phyloP scores from a whole-genome alignment of 2,797 vertebrate genomes.

The Artibeus lituratus region DNA sequence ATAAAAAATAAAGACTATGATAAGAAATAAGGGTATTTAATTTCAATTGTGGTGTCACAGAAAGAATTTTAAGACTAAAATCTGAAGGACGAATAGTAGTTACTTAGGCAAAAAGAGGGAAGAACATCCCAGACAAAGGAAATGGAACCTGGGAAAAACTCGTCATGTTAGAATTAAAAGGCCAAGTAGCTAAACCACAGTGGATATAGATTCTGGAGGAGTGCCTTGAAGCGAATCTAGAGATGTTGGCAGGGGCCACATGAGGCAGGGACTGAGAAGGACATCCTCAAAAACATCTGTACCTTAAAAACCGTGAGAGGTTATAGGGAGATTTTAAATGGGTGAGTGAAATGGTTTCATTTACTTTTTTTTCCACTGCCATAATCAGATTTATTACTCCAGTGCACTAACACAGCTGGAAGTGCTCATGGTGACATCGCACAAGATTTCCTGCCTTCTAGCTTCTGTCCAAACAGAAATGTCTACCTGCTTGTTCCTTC shows the following conservation, averaged over 20 bases:
- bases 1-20: not conserved
- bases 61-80: slow-evolving; percentile 39
- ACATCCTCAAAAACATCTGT: not conserved
- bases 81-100: not conserved
- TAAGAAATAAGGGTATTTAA: not conserved
- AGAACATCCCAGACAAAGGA: not conserved
- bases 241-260: not conserved
- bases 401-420: slow-evolving; percentile 79
- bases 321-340: not conserved
- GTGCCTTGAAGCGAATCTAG: not conserved
- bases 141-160: not conserved
- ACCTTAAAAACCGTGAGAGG: not conserved
- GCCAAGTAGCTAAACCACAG: not conserved
- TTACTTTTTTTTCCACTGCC: slow-evolving; percentile 55
- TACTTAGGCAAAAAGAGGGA: not conserved
- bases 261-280: not conserved
- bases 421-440: slow-evolving; percentile 70
- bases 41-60: not conserved
- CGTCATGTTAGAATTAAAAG: not conserved
- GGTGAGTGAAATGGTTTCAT: not conserved
- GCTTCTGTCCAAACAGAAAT: not conserved
- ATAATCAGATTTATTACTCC: slow-evolving; percentile 81
- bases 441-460: slow-evolving; percentile 36
- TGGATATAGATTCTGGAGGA: not conserved
- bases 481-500: not conserved